Conservation (phyloP, 2,888 invertebrate species). For the Aromia moschata region DNA sequence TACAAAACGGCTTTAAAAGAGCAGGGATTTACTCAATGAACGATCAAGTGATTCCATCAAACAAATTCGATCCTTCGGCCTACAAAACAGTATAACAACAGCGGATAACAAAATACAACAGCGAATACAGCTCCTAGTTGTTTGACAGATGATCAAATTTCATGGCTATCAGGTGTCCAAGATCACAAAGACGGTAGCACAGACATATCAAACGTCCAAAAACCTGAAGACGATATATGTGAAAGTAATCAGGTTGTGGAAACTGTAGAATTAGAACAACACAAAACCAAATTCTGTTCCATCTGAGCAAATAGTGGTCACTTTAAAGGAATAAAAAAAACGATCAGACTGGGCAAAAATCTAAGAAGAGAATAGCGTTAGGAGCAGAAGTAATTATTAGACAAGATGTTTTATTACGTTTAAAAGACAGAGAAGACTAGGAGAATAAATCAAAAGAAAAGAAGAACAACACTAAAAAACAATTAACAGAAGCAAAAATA, state of each 20-base stretch:
- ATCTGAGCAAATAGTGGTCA: slow-evolving; percentile 4
- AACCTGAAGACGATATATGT: background rate
- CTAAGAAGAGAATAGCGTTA: too few relatives aligned
- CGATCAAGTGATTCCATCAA: background rate
- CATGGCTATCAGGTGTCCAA: slow-evolving; percentile 1
- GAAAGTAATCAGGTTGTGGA: background rate
- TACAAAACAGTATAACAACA: background rate
- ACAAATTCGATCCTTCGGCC: background rate
- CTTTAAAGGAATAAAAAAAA: background rate
- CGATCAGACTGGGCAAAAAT: background rate
- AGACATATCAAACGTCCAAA: background rate
- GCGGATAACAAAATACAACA: background rate
- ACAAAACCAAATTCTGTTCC: slow-evolving; percentile 9
- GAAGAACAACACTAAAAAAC: background rate
- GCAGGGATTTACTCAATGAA: background rate
- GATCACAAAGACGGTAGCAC: background rate
- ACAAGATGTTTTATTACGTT: too few relatives aligned
- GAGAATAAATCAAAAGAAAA: background rate
- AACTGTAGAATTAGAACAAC: background rate
- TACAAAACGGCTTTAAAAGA: too few relatives aligned
- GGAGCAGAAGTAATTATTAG: too few relatives aligned
- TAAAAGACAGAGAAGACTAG: too few relatives aligned
- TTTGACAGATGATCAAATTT: slow-evolving; percentile 4
- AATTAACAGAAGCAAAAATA: background rate
- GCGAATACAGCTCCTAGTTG: background rate